Percentiles rank a stretch among this genome's conserved stretches.
phyloP scores from a whole-genome alignment of 2,888 invertebrate species.

The Uloborus plumipes region DNA sequence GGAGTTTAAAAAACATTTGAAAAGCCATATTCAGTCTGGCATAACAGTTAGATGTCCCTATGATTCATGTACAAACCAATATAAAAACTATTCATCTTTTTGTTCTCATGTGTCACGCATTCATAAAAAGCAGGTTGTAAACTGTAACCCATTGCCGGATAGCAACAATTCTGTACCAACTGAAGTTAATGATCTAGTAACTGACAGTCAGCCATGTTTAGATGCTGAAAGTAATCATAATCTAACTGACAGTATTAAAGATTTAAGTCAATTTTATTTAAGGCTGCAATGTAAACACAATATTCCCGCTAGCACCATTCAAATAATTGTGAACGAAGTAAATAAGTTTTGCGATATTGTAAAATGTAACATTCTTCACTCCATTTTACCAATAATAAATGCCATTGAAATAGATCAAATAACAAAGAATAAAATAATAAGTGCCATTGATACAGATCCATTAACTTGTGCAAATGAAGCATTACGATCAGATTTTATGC shows the following conservation, averaged over 20 bases:
- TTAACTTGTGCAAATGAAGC: too few relatives aligned
- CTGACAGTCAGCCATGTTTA: background rate
- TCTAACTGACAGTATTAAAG: background rate
- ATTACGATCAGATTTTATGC: too few relatives aligned
- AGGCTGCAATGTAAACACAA: background rate
- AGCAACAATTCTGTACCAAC: too few relatives aligned
- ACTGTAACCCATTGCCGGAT: background rate
- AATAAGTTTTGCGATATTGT: background rate
- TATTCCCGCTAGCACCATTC: background rate
- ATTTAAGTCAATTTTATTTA: constrained; percentile 2
- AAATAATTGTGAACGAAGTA: background rate
- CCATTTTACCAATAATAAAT: background rate
- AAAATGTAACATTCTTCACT: background rate
- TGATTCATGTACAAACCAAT: background rate
- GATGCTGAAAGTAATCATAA: background rate
- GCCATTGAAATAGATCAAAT: background rate
- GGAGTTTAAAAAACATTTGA: background rate
- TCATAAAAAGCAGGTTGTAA: background rate
- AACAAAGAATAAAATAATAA: background rate
- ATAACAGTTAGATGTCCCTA: background rate
- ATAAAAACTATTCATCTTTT: background rate
- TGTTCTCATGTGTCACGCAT: background rate
- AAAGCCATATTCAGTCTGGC: constrained; percentile 4
- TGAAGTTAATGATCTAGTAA: too few relatives aligned
- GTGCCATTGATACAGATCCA: too few relatives aligned